Percentiles rank a stretch among this genome's conserved stretches.
These are phyloP conservation scores for Heliconius cydno DNA, from an alignment of 2,888 invertebrate genomes.

Conservation along the genomic window DNA sequence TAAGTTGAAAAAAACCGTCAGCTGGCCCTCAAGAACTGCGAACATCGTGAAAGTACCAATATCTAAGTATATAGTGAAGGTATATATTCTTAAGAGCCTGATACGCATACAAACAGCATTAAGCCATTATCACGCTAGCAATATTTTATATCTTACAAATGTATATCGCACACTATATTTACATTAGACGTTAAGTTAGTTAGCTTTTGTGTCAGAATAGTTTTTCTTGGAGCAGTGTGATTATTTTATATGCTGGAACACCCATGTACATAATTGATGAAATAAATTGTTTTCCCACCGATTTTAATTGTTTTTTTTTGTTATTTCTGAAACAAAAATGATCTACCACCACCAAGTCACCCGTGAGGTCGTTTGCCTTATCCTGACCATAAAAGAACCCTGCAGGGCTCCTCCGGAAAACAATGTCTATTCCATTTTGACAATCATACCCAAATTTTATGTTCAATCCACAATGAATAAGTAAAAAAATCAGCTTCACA, in stretches of 20 bases:
- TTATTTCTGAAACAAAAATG: background rate
- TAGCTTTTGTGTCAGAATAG: slow-evolving; percentile 68
- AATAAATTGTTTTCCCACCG: slow-evolving; percentile 80
- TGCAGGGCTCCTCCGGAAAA: no score
- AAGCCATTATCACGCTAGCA: slow-evolving; percentile 59
- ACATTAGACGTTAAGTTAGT: slow-evolving; percentile 58
- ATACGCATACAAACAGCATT: slow-evolving; percentile 46
- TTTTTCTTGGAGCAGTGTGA: slow-evolving; percentile 59
- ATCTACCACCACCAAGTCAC: no score
- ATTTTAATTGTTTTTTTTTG: slow-evolving; percentile 41
- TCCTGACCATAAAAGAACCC: no score
- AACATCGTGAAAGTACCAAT: slow-evolving; percentile 22
- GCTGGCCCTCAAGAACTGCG: slow-evolving; percentile 26
- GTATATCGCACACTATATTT: slow-evolving; percentile 65
- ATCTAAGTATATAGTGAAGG: background rate
- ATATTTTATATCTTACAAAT: slow-evolving; percentile 64
- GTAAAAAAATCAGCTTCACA: no score
- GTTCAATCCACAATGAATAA: no score
- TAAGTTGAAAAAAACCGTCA: slow-evolving; percentile 1
- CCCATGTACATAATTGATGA: slow-evolving; percentile 74
- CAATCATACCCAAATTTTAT: no score
- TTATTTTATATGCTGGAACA: slow-evolving; percentile 68
- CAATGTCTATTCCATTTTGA: no score
- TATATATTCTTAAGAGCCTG: slow-evolving; percentile 35
- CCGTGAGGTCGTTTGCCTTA: no score